Conservation (phyloP, 2,797 vertebrate genomes). For the Heliangelus exortis region DNA sequence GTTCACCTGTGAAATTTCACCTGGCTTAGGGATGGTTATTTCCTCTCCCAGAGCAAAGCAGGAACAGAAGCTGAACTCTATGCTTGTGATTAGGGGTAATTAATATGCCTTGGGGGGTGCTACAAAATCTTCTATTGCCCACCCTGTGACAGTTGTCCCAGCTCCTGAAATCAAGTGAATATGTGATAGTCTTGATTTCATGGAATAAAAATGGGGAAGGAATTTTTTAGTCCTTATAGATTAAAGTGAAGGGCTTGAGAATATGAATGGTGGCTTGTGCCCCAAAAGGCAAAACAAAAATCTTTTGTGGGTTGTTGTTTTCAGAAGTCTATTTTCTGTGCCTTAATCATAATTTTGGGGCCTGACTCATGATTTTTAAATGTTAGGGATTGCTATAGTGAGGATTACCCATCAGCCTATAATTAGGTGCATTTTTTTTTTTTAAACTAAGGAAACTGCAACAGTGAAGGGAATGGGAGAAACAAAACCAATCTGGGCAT, state of each 20-base stretch:
- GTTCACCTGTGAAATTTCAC: not conserved
- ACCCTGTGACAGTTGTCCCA: not conserved
- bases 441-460: not conserved
- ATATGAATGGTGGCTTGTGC: not conserved
- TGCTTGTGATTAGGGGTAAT: not conserved
- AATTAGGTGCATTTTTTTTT: conserved; percentile 9
- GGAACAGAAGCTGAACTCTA: not conserved
- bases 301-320: not conserved
- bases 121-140: not conserved
- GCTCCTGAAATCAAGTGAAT: not conserved
- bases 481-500: conserved; percentile 11
- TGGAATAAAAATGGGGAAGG: not conserved
- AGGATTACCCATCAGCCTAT: conserved; percentile 14
- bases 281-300: not conserved
- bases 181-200: not conserved
- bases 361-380: conserved; percentile 21
- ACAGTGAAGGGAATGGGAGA: conserved; percentile 3
- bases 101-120: not conserved
- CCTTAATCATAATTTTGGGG: not conserved
- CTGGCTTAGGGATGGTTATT: not conserved
- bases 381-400: not conserved
- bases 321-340: not conserved
- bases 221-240: not conserved
- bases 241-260: not conserved
- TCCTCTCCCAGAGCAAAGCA: not conserved